Evolutionary conservation across 1,140 invertebrate species (phyloP), one percentile per base, ranked within the genome.

Genomic region (Drosophila sucinea): DNA sequence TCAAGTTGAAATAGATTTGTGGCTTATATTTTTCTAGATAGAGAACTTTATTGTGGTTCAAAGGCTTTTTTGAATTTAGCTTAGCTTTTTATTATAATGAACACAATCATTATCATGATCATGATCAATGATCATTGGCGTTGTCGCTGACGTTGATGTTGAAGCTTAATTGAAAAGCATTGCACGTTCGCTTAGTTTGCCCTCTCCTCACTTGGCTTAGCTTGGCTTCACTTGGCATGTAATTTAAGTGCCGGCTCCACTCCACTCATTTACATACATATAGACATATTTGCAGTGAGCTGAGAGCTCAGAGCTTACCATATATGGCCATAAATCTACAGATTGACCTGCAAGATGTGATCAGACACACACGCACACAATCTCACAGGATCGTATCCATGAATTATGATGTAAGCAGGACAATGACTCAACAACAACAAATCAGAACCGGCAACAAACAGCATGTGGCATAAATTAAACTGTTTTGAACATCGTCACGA

Each of bases 211-310:
- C 56, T 68, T 35, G 32, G 32, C 8, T 60, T 67, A 41, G 23
- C 44, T 35, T 69, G 38, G 40, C 44, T 51, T 8, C 11, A 38
- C 30, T 60, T 67, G 47, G 23, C 44, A 41, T 69, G 40, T 63
- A 68, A 60, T 17, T 66, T 73, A 60, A 75, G 47, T 63, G 55
- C 58, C 25, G 38, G 40, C 44, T 51, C 11, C 11, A 38, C 30
- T 38, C n/a, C 25, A 17, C 32, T 38, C 47, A 41, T 51, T 61
- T 70, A 71, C 56, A 70, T 51, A 51, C 5, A 27, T 51, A 80
- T 78, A 82, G 70, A 81, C 65, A 86, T 75, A 81, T 70, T 71
- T 84, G 60, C 69, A 62, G 57, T 62, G 58, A 70, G 51, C 47
- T 64, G 35, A 38, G 3, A 38, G 51, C 47, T 64, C 8, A 38